These are phyloP conservation scores for Xiphydria camelus DNA, from an alignment of 2,888 invertebrate species.

Conservation along the genomic window DNA sequence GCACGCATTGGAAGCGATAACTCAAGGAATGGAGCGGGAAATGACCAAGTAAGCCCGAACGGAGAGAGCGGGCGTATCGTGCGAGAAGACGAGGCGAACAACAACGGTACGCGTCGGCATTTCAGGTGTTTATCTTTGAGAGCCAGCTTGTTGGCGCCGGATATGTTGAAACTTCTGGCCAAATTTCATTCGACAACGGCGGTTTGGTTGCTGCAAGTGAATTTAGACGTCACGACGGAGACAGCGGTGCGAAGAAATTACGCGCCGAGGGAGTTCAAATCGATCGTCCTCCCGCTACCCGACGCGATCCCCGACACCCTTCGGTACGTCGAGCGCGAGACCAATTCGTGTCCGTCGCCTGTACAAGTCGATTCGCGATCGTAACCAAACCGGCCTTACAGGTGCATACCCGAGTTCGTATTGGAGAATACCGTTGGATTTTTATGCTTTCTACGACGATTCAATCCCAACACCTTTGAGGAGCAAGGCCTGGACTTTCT, in stretches of 20 bases:
- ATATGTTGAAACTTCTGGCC: constrained; percentile 70
- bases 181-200: constrained; percentile 81
- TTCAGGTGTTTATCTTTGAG: constrained; percentile 72
- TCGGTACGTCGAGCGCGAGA: constrained; percentile 60
- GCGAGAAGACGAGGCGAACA: background rate
- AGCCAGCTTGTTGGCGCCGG: constrained; percentile 77
- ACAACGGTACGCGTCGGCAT: background rate
- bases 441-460: constrained; percentile 74
- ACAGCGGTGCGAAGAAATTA: constrained; percentile 57
- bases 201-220: constrained; percentile 85
- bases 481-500: constrained; percentile 67
- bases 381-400: no score
- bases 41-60: constrained; percentile 66
- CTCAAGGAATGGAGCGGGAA: constrained; percentile 66
- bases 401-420: constrained; percentile 88
- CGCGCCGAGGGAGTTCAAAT: constrained; percentile 64
- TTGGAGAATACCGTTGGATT: constrained; percentile 85
- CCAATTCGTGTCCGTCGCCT: no score
- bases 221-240: constrained; percentile 59
- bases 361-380: constrained; percentile 22
- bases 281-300: constrained; percentile 68
- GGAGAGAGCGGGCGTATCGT: background rate
- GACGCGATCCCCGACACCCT: constrained; percentile 69
- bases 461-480: constrained; percentile 67
- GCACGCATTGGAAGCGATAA: constrained; percentile 65